Percentiles rank a stretch among this genome's conserved stretches.
These are phyloP conservation scores for Guaruba guarouba DNA, from an alignment of 2,113 vertebrate species.

Conservation along the genomic window DNA sequence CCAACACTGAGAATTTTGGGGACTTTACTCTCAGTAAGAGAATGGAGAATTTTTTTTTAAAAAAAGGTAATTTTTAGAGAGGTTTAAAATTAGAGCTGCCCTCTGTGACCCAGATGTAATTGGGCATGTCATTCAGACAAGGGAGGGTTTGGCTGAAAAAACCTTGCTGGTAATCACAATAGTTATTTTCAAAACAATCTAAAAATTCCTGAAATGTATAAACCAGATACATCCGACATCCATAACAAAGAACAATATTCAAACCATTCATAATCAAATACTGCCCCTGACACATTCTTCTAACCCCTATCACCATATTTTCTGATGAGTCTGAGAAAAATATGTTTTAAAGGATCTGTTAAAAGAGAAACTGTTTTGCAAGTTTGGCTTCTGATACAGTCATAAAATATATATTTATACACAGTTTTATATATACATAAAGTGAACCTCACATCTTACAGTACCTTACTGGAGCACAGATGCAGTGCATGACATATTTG, in stretches of 20 bases:
- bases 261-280: not conserved
- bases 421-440: not conserved
- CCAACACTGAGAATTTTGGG: not conserved
- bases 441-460: not conserved
- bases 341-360: not conserved
- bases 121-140: not conserved
- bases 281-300: not conserved
- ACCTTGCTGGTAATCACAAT: not conserved
- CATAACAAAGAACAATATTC: not conserved
- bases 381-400: not conserved
- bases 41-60: not conserved
- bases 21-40: not conserved
- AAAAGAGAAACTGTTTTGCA: not conserved
- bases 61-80: not conserved
- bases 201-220: not conserved
- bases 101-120: not conserved
- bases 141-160: not conserved
- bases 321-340: not conserved
- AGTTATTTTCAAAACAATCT: not conserved
- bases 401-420: slow-evolving; percentile 27
- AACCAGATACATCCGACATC: not conserved
- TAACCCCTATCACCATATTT: not conserved
- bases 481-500: slow-evolving; percentile 13
- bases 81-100: not conserved
- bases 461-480: slow-evolving; percentile 6